These are phyloP conservation scores for Macheiramphus alcinus DNA, from an alignment of 2,113 vertebrate species.

Conservation along the genomic window DNA sequence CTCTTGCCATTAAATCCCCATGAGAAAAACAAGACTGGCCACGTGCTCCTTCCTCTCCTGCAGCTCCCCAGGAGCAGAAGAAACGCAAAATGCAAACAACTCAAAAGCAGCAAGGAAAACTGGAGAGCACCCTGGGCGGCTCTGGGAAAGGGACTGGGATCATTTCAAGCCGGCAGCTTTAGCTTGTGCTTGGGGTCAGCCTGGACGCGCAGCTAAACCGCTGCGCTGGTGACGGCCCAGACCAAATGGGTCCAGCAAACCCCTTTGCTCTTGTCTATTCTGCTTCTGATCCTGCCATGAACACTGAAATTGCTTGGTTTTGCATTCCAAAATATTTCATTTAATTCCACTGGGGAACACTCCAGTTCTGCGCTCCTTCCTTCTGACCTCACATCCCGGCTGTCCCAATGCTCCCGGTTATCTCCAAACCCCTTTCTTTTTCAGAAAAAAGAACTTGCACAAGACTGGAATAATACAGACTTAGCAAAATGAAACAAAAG, in stretches of 20 bases:
- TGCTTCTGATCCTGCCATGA: neutral
- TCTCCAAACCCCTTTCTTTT: neutral
- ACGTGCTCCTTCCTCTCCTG: neutral
- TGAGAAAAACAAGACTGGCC: neutral
- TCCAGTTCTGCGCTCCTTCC: accelerated
- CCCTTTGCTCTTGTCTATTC: neutral
- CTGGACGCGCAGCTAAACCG: neutral
- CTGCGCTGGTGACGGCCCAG: neutral
- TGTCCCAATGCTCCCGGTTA: neutral
- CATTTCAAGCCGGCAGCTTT: neutral
- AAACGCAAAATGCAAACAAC: neutral
- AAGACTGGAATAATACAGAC: neutral
- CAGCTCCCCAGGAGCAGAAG: constrained; percentile 35
- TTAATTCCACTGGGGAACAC: neutral
- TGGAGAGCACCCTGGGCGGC: neutral
- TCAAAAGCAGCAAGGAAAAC: neutral
- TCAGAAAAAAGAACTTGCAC: neutral
- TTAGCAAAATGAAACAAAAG: neutral
- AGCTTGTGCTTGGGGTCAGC: neutral
- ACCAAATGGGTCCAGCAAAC: neutral
- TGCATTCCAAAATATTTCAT: neutral
- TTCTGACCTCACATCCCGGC: neutral
- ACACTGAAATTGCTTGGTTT: neutral
- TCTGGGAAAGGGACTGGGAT: neutral
- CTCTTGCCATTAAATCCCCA: neutral